Evolutionary conservation across 2,797 vertebrate species (phyloP).

Genomic region (Aulostomus chinensis): DNA sequence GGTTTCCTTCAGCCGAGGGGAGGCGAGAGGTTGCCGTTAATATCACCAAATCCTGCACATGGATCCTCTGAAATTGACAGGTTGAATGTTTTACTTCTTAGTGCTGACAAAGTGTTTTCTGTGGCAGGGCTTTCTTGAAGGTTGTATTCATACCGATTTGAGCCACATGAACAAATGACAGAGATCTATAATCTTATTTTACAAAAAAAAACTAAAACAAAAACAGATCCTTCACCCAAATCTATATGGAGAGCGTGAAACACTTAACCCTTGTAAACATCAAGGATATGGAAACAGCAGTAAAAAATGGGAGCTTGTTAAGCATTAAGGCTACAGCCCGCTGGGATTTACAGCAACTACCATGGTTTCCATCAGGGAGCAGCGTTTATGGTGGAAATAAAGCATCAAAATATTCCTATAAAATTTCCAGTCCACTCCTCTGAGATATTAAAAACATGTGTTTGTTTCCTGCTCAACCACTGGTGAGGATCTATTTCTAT

Average conservation of each 20-base stretch:
- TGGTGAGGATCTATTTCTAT: too few species aligned
- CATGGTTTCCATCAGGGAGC: background rate
- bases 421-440: background rate
- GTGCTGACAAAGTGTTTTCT: too few species aligned
- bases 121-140: background rate
- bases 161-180: too few species aligned
- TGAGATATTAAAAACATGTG: too few species aligned
- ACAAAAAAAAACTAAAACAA: too few species aligned
- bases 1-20: too few species aligned
- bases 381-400: constrained; percentile 9
- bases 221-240: background rate
- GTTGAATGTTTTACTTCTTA: constrained; percentile 1
- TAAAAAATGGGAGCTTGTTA: background rate
- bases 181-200: background rate
- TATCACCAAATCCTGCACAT: too few species aligned
- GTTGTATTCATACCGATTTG: too few species aligned
- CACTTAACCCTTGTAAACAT: constrained; percentile 1
- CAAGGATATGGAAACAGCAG: background rate
- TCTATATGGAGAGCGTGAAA: background rate
- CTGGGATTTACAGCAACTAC: constrained; percentile 4
- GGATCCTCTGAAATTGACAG: constrained; percentile 30
- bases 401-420: constrained; percentile 1
- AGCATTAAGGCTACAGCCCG: background rate
- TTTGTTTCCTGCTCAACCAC: too few species aligned
- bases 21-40: too few species aligned